phyloP scores from a whole-genome alignment of 2,797 vertebrate species.

The Ambastaia sidthimunki region DNA sequence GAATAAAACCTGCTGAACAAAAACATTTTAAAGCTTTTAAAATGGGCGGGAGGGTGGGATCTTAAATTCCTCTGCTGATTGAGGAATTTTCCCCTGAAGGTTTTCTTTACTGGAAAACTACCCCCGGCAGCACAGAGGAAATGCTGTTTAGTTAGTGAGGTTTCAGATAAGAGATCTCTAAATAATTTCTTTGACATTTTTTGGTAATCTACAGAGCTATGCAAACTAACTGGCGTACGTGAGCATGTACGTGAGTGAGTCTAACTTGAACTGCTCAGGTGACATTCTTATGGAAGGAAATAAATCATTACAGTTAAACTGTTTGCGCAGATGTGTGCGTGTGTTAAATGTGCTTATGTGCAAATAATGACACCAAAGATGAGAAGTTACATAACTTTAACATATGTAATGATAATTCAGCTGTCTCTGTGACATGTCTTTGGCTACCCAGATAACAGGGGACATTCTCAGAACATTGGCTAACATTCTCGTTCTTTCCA shows the following conservation, averaged over 20 bases:
- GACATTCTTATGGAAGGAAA: constrained; percentile 20
- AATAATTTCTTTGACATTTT: not conserved
- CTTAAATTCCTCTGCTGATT: not conserved
- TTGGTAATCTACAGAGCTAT: not conserved
- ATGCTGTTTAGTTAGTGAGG: not conserved
- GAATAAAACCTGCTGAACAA: constrained; percentile 15
- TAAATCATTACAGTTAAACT: constrained; percentile 4
- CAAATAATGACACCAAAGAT: not conserved
- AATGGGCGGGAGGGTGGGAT: not conserved
- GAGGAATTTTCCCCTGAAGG: constrained; percentile 5
- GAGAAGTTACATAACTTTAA: not conserved
- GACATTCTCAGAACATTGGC: too few species aligned
- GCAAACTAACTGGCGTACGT: not conserved
- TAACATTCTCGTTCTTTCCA: too few species aligned
- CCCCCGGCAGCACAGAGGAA: constrained; percentile 12
- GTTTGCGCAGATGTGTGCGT: not conserved
- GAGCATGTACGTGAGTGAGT: not conserved
- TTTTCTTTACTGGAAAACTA: not conserved
- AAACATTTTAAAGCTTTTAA: constrained; percentile 3
- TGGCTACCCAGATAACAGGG: too few species aligned
- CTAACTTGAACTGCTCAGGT: not conserved
- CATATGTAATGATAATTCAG: not conserved
- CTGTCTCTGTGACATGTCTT: not conserved
- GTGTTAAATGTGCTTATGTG: not conserved
- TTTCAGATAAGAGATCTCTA: not conserved